Conservation (phyloP, 1,140 invertebrate genomes). For the Drosophila santomea region DNA sequence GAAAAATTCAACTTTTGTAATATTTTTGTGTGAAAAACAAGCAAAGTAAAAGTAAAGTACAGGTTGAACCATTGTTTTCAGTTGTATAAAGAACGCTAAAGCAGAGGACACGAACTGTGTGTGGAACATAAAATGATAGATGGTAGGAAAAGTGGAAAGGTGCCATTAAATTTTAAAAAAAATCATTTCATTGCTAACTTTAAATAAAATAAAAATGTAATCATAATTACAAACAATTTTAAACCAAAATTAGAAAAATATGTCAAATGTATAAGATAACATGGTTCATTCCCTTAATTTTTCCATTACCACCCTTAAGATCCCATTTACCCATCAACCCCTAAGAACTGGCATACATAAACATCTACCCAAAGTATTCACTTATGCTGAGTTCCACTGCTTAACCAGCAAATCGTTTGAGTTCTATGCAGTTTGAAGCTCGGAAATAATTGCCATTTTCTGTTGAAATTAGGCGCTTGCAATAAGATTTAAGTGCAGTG, state of each 20-base stretch:
- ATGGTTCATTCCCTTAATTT: not conserved
- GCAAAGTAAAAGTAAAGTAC: slow-evolving; percentile 7
- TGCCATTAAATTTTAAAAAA: too few species aligned
- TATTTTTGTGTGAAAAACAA: slow-evolving; percentile 16
- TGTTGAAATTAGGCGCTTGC: slow-evolving; percentile 25
- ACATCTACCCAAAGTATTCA: slow-evolving; percentile 24
- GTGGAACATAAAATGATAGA: too few species aligned
- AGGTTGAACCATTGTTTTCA: slow-evolving; percentile 17
- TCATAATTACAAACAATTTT: not conserved
- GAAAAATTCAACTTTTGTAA: slow-evolving; percentile 4
- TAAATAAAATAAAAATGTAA: not conserved
- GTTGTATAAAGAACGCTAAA: not conserved
- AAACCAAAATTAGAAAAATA: too few species aligned
- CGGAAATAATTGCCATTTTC: slow-evolving; percentile 49
- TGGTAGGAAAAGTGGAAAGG: too few species aligned
- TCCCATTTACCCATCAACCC: slow-evolving; percentile 22
- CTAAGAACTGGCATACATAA: slow-evolving; percentile 11
- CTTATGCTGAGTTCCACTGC: slow-evolving; percentile 1
- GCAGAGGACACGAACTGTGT: not conserved
- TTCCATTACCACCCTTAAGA: slow-evolving; percentile 14
- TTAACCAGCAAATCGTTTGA: slow-evolving; percentile 26
- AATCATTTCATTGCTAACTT: too few species aligned
- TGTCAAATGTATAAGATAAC: too few species aligned
- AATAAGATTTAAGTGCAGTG: slow-evolving; percentile 9
- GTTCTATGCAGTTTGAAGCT: not conserved